Percentiles rank a stretch among this genome's conserved stretches.
phyloP scores from a whole-genome alignment of 2,888 invertebrate species.

The Blastobasis adustella region DNA sequence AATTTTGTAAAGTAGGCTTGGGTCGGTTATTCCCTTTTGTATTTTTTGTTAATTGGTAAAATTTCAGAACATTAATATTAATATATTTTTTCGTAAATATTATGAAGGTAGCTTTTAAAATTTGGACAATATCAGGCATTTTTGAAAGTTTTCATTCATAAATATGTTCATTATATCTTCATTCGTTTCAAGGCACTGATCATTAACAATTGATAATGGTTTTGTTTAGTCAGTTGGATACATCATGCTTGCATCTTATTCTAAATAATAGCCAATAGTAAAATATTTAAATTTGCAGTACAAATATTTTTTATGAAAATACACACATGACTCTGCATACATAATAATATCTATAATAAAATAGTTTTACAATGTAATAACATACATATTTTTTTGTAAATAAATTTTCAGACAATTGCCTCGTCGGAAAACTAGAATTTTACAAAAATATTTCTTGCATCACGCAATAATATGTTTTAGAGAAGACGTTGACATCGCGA shows the following conservation, averaged over 20 bases:
- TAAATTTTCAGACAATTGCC: slow-evolving; percentile 47
- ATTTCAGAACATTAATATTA: too few relatives aligned
- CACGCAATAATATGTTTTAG: slow-evolving; percentile 39
- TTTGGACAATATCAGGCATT: slow-evolving; percentile 40
- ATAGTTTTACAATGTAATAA: slow-evolving; percentile 56
- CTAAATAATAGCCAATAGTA: slow-evolving; percentile 71
- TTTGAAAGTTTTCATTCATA: slow-evolving; percentile 47
- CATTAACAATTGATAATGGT: slow-evolving; percentile 62
- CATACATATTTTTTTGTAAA: slow-evolving; percentile 63
- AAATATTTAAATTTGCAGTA: slow-evolving; percentile 63
- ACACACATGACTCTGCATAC: slow-evolving; percentile 68
- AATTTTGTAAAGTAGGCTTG: slow-evolving; percentile 47
- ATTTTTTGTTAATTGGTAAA: neutral
- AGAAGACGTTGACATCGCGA: slow-evolving; percentile 25
- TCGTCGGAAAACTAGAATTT: slow-evolving; percentile 52
- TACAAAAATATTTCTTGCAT: slow-evolving; percentile 63
- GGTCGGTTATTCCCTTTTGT: neutral
- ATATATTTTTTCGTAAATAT: too few relatives aligned
- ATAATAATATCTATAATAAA: slow-evolving; percentile 59
- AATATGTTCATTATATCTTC: slow-evolving; percentile 44
- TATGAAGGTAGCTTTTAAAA: slow-evolving; percentile 19
- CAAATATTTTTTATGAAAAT: slow-evolving; percentile 71
- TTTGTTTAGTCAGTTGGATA: slow-evolving; percentile 46
- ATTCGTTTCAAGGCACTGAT: slow-evolving; percentile 59
- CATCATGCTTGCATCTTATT: slow-evolving; percentile 52